Conservation (phyloP, 2,888 invertebrate genomes). For the Altica lythri region DNA sequence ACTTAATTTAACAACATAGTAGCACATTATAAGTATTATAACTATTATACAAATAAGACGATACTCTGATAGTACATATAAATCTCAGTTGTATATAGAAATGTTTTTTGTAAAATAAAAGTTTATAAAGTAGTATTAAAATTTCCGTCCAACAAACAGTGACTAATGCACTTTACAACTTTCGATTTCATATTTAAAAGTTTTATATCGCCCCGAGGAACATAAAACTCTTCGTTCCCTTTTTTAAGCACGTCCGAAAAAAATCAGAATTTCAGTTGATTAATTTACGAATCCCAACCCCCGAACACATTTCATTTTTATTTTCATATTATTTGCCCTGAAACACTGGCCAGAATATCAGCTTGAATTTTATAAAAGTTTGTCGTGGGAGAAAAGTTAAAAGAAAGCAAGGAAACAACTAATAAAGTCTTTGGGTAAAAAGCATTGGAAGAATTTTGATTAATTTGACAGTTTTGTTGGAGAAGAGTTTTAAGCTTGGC, state of each 20-base stretch:
- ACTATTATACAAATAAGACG: no score
- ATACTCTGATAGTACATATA: no score
- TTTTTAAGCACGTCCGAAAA: constrained; percentile 21
- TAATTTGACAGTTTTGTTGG: constrained; percentile 52
- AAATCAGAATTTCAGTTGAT: constrained; percentile 31
- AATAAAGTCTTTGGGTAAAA: constrained; percentile 45
- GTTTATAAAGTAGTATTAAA: no score
- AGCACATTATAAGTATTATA: no score
- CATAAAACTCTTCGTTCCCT: constrained; percentile 11
- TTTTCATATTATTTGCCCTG: constrained; percentile 33
- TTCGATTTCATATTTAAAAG: constrained; percentile 14
- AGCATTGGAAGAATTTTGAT: constrained; percentile 50
- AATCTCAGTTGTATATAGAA: no score
- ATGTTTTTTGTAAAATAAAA: no score
- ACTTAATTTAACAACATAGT: no score
- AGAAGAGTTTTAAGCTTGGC: constrained; percentile 48
- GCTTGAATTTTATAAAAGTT: constrained; percentile 36
- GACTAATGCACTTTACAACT: constrained; percentile 12
- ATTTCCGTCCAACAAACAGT: no score
- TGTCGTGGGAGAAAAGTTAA: constrained; percentile 29
- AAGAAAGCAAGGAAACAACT: constrained; percentile 42
- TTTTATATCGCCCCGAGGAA: constrained; percentile 9
- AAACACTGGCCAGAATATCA: constrained; percentile 33
- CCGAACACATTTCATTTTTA: constrained; percentile 34
- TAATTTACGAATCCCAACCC: constrained; percentile 30